Evolutionary conservation across 2,888 invertebrate genomes (phyloP).

Genomic region (Noctua comes): DNA sequence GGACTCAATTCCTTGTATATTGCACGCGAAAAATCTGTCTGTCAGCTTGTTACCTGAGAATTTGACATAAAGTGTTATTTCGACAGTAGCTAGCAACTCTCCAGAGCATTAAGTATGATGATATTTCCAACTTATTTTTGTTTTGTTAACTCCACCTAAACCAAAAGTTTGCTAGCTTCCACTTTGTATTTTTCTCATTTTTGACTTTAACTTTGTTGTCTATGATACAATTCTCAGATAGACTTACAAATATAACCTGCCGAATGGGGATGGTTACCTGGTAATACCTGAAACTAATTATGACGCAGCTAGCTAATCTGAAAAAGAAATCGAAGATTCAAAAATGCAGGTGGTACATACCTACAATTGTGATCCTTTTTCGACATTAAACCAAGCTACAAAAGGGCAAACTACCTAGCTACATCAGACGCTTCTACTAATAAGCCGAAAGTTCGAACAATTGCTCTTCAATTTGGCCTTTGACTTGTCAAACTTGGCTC

Average conservation of each 20-base stretch:
- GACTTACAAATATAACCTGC: background rate
- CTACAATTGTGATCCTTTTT: background rate
- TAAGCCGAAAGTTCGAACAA: conserved; percentile 44
- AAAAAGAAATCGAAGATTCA: background rate
- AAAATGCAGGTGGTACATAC: background rate
- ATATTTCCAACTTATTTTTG: conserved; percentile 53
- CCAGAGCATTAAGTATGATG: conserved; percentile 55
- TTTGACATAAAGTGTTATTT: conserved; percentile 57
- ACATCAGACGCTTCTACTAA: conserved; percentile 30
- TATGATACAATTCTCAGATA: background rate
- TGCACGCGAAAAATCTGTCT: conserved; percentile 63
- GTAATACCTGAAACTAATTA: background rate
- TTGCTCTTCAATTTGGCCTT: conserved; percentile 47
- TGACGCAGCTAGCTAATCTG: background rate
- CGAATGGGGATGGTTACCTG: background rate
- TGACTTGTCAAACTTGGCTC: conserved; percentile 44
- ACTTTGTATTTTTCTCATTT: conserved; percentile 23
- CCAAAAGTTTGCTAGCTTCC: conserved; percentile 35
- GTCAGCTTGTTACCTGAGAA: conserved; percentile 60
- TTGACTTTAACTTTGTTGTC: background rate
- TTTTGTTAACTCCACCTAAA: conserved; percentile 38
- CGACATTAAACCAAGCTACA: background rate
- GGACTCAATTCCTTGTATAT: conserved; percentile 60
- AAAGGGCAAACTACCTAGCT: background rate
- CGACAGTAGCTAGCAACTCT: conserved; percentile 47